Evolutionary conservation across 2,888 invertebrate species (phyloP).

Genomic region (Lepetodrilus schrolli): DNA sequence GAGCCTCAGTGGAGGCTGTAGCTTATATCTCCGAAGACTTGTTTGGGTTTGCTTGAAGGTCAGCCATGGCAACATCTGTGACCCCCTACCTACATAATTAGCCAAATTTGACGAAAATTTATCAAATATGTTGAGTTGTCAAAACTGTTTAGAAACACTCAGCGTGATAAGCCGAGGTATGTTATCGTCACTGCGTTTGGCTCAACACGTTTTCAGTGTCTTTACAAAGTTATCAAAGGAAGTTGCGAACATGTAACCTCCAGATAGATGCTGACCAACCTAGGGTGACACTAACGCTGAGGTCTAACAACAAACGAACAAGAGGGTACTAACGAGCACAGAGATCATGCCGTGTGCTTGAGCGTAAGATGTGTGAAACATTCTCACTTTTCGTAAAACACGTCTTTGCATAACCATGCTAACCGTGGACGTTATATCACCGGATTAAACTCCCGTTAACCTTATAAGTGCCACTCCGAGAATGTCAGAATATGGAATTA

Average conservation of each 20-base stretch:
- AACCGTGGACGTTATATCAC: neutral
- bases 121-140: neutral
- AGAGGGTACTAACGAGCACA: neutral
- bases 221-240: slow-evolving; percentile 5
- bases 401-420: too few relatives aligned
- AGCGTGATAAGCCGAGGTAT: neutral
- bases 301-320: neutral
- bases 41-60: neutral
- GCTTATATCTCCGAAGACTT: neutral
- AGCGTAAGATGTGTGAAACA: neutral
- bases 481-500: neutral
- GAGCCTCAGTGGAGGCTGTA: neutral
- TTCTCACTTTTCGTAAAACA: too few relatives aligned
- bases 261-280: neutral
- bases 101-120: slow-evolving; percentile 18
- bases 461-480: neutral
- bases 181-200: neutral
- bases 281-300: neutral
- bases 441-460: neutral
- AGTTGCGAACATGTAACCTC: neutral
- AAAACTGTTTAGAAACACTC: neutral
- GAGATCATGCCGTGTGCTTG: too few relatives aligned
- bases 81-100: slow-evolving; percentile 3
- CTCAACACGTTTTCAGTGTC: slow-evolving; percentile 4
- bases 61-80: neutral